These are phyloP conservation scores for Ophraella communa DNA, from an alignment of 2,888 invertebrate genomes.

Conservation along the genomic window DNA sequence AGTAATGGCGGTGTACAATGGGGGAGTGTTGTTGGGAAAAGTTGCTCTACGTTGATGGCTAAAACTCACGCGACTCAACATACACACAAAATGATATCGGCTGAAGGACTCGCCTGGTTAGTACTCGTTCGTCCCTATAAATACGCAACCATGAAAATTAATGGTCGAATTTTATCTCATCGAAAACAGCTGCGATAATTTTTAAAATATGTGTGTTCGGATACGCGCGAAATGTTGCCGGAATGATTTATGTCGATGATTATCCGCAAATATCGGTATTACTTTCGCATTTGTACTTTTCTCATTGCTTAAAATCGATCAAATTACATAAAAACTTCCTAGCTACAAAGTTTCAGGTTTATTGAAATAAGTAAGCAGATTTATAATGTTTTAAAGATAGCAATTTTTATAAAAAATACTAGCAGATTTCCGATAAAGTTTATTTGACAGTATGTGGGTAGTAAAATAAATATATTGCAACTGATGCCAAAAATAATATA, in stretches of 20 bases:
- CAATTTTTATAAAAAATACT: too few relatives aligned
- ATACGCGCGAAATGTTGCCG: neutral
- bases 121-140: conserved; percentile 48
- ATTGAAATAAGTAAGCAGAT: too few relatives aligned
- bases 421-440: too few relatives aligned
- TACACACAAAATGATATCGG: conserved; percentile 50
- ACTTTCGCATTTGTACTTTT: neutral
- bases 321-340: too few relatives aligned
- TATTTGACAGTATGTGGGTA: too few relatives aligned
- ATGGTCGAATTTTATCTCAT: conserved; percentile 35
- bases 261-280: neutral
- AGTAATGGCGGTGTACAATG: conserved; percentile 32
- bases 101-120: conserved; percentile 45
- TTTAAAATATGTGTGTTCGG: conserved; percentile 12
- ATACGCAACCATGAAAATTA: conserved; percentile 42
- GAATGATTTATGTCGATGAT: neutral
- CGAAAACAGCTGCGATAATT: conserved; percentile 15
- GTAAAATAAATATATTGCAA: too few relatives aligned
- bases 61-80: conserved; percentile 48
- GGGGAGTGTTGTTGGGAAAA: conserved; percentile 33
- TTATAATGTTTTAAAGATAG: too few relatives aligned
- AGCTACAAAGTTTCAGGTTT: too few relatives aligned
- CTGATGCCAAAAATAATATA: too few relatives aligned
- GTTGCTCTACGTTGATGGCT: conserved; percentile 43
- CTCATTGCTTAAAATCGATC: too few relatives aligned